A percentile compares a stretch with the other conserved stretches of the same genome.
Conservation (phyloP, 2,888 invertebrate species). For the Xestia xanthographa region DNA sequence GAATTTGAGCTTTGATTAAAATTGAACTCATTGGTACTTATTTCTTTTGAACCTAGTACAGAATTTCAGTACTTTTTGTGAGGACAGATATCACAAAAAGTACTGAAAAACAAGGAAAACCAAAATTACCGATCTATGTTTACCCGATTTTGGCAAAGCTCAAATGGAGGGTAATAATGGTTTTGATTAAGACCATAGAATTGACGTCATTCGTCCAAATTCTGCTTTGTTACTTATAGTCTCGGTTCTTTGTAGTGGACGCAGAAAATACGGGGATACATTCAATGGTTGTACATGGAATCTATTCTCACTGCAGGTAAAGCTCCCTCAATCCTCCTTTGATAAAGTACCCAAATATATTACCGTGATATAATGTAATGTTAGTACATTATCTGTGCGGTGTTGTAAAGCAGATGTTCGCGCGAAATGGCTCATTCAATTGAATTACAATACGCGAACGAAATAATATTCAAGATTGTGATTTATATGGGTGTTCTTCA, state of each 20-base stretch:
- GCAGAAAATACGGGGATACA: constrained; percentile 50
- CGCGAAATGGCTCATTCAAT: constrained; percentile 64
- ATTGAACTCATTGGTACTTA: neutral
- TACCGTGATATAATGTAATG: constrained; percentile 63
- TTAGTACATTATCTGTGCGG: constrained; percentile 62
- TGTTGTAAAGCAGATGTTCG: constrained; percentile 62
- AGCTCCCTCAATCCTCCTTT: constrained; percentile 65
- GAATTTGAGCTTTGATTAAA: neutral
- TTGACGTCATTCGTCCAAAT: constrained; percentile 1
- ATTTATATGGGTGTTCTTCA: constrained; percentile 45
- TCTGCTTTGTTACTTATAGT: constrained; percentile 5
- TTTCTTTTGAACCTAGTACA: neutral
- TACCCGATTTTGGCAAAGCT: neutral
- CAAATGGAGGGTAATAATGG: neutral
- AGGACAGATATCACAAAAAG: no score
- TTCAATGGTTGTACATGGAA: constrained; percentile 52
- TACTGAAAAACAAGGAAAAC: constrained; percentile 9
- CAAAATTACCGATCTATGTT: neutral
- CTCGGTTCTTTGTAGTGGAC: constrained; percentile 43
- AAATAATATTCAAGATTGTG: constrained; percentile 51
- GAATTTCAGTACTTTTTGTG: neutral
- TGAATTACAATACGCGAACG: constrained; percentile 58
- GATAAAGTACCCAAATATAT: constrained; percentile 68
- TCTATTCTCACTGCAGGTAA: constrained; percentile 61
- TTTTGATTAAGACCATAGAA: neutral